These are phyloP conservation scores for Liparis tanakae DNA, from an alignment of 2,797 vertebrate species.

Conservation along the genomic window DNA sequence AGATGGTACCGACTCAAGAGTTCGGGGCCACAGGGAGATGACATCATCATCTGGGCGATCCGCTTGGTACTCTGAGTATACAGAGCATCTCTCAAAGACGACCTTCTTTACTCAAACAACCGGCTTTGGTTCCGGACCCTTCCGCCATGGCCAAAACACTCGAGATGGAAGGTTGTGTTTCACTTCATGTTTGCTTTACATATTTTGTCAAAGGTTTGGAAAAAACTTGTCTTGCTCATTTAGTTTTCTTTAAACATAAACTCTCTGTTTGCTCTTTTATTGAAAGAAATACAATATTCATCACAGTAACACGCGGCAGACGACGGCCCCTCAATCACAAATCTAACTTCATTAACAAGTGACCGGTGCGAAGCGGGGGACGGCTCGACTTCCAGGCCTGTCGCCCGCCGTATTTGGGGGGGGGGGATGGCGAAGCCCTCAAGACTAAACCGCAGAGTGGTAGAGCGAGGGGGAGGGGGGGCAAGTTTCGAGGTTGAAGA, in stretches of 20 bases:
- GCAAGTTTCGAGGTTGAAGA: slow-evolving; percentile 20
- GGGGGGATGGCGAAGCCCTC: slow-evolving; percentile 30
- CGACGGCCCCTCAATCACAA: slow-evolving; percentile 39
- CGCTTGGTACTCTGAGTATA: neutral
- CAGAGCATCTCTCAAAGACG: neutral
- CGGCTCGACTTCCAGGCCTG: slow-evolving; percentile 23
- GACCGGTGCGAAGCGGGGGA: slow-evolving; percentile 33
- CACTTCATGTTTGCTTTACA: too few species aligned
- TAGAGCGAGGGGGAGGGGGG: slow-evolving; percentile 31
- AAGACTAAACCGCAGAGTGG: slow-evolving; percentile 54
- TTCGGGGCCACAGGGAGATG: slow-evolving; percentile 14
- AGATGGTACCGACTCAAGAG: slow-evolving; percentile 23
- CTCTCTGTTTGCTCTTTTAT: too few species aligned
- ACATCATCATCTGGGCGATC: slow-evolving; percentile 7
- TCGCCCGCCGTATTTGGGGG: slow-evolving; percentile 22
- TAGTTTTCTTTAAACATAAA: too few species aligned
- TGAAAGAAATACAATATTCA: neutral
- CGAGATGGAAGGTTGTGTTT: too few species aligned
- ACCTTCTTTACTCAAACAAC: neutral
- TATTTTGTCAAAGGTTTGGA: too few species aligned
- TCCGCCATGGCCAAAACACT: neutral
- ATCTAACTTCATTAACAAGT: slow-evolving; percentile 62
- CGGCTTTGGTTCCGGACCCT: neutral
- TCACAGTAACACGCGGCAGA: slow-evolving; percentile 55
- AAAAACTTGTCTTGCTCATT: too few species aligned